Evolutionary conservation across 2,113 vertebrate species (phyloP).

Genomic region (Harpagus bidentatus): DNA sequence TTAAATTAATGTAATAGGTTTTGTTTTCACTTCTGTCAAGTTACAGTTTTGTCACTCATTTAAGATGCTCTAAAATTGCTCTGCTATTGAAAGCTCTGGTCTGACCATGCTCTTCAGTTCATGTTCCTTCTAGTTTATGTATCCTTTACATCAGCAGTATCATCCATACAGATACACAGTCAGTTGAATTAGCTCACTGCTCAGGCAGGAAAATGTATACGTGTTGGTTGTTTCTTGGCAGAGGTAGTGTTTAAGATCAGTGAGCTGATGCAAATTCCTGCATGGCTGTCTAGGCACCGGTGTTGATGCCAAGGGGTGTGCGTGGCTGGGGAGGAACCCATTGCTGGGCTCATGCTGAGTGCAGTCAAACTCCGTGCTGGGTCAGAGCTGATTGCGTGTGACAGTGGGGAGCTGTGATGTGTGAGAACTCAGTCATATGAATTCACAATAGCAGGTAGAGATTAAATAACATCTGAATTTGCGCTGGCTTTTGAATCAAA

Average conservation of each 20-base stretch:
- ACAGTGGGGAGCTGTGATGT: neutral
- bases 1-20: fast-evolving
- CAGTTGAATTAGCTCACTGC: neutral
- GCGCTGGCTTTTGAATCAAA: neutral
- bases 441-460: neutral
- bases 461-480: neutral
- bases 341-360: fast-evolving
- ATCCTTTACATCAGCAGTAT: neutral
- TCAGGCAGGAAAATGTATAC: neutral
- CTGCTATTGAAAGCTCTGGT: neutral
- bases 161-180: too few species aligned
- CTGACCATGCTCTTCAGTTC: neutral
- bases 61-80: neutral
- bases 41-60: fast-evolving
- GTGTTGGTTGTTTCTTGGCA: neutral
- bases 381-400: neutral
- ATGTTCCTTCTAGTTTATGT: fast-evolving
- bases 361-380: fast-evolving
- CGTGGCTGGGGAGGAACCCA: neutral
- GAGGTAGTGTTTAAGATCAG: neutral
- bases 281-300: fast-evolving
- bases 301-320: neutral
- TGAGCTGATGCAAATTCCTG: neutral
- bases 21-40: neutral
- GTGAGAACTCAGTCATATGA: neutral